Evolutionary conservation across 1,140 invertebrate genomes (phyloP).

Genomic region (Tetramorium simillimum): DNA sequence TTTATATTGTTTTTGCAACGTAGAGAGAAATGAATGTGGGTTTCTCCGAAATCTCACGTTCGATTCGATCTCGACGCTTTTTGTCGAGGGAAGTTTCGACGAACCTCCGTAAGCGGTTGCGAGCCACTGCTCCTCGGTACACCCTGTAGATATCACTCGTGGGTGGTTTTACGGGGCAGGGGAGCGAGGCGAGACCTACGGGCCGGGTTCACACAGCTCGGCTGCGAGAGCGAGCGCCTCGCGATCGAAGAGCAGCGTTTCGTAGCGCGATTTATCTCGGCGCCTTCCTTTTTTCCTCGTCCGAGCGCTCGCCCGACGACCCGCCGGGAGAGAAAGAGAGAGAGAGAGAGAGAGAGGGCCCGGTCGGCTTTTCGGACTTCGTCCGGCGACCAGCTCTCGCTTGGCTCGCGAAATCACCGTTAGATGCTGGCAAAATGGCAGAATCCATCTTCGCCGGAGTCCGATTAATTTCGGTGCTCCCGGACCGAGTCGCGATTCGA

Average conservation of each 20-base stretch:
- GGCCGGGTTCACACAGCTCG: constrained; percentile 35
- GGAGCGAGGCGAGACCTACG: constrained; percentile 59
- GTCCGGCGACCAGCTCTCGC: constrained; percentile 26
- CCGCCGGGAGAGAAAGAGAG: background rate
- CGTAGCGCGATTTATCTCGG: constrained; percentile 40
- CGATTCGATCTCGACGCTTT: background rate
- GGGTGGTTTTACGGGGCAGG: constrained; percentile 55
- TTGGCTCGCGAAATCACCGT: constrained; percentile 28
- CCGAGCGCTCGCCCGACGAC: constrained; percentile 16
- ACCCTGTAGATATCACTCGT: constrained; percentile 54
- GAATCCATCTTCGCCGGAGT: constrained; percentile 29
- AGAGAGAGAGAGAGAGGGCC: background rate
- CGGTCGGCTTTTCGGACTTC: constrained; percentile 45
- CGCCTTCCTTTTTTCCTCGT: constrained; percentile 15
- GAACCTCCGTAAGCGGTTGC: background rate
- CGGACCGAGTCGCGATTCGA: background rate
- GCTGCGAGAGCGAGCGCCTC: constrained; percentile 51
- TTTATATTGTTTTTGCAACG: too few relatives aligned
- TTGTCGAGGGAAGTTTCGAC: background rate
- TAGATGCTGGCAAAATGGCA: constrained; percentile 44
- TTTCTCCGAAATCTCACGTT: background rate
- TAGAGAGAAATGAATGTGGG: background rate
- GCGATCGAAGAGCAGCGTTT: constrained; percentile 55
- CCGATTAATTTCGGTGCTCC: constrained; percentile 19
- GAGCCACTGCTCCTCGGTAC: constrained; percentile 23